These are phyloP conservation scores for Lepus oiostolus DNA, from an alignment of 2,797 vertebrate genomes.

Conservation along the genomic window DNA sequence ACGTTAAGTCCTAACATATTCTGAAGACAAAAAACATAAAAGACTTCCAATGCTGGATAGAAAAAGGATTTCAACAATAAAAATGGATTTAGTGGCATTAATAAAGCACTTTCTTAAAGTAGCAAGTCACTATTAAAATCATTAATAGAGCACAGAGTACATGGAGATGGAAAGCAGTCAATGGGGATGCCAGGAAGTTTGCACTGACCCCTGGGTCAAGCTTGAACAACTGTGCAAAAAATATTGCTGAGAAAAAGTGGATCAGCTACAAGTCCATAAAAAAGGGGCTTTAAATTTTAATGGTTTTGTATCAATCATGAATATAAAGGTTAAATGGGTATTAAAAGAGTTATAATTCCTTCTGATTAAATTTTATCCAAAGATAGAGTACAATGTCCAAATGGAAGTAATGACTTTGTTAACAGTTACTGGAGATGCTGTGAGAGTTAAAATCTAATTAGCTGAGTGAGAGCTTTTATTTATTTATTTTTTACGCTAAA, in stretches of 20 bases:
- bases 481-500: constrained; percentile 72
- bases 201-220: constrained; percentile 75
- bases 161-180: constrained; percentile 63
- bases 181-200: constrained; percentile 71
- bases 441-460: constrained; percentile 82
- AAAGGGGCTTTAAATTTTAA: constrained; percentile 87
- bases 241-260: constrained; percentile 66
- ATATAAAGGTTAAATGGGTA: constrained; percentile 88
- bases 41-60: constrained; percentile 85
- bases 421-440: constrained; percentile 77
- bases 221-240: constrained; percentile 59
- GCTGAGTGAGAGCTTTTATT: constrained; percentile 67
- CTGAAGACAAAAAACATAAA: constrained; percentile 83
- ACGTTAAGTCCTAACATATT: constrained; percentile 74
- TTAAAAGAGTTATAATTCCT: constrained; percentile 87
- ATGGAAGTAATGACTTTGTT: constrained; percentile 85
- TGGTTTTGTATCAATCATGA: constrained; percentile 79
- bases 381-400: constrained; percentile 85
- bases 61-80: constrained; percentile 87
- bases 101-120: constrained; percentile 88
- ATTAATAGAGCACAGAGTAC: constrained; percentile 84
- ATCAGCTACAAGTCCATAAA: constrained; percentile 83
- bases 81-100: constrained; percentile 87
- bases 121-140: constrained; percentile 87
- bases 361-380: constrained; percentile 88